Conservation (phyloP, 2,888 invertebrate species). For the Mythimna pallens region DNA sequence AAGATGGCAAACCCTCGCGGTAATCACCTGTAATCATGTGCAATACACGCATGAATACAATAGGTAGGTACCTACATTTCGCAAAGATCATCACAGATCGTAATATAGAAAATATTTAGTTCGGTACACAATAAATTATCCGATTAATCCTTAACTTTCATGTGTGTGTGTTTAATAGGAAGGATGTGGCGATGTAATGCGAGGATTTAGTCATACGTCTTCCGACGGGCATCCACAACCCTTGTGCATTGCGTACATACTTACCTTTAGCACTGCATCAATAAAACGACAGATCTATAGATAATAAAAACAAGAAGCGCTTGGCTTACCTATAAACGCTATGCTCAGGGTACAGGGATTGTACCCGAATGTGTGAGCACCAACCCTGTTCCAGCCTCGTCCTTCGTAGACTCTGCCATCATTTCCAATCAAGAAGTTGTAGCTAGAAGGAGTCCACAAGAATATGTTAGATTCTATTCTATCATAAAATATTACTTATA, state of each 20-base stretch:
- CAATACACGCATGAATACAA: constrained; percentile 13
- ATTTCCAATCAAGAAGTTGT: constrained; percentile 92
- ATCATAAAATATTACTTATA: not conserved
- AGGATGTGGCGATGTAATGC: not conserved
- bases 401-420: constrained; percentile 92
- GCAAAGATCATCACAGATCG: too few species aligned
- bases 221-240: not conserved
- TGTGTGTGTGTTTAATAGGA: too few species aligned
- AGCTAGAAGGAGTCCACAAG: constrained; percentile 70
- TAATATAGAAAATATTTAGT: too few species aligned
- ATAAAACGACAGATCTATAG: not conserved
- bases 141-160: too few species aligned
- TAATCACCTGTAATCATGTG: constrained; percentile 79
- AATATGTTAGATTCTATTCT: not conserved
- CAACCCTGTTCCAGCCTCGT: constrained; percentile 90
- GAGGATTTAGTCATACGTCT: not conserved
- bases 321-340: constrained; percentile 80
- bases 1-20: constrained; percentile 72
- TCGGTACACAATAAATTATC: too few species aligned
- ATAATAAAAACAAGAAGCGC: not conserved
- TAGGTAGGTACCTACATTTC: too few species aligned
- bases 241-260: too few species aligned
- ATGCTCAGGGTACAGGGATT: constrained; percentile 82
- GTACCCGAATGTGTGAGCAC: constrained; percentile 87
- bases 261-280: not conserved